A percentile compares a stretch with the other conserved stretches of the same genome.
Evolutionary conservation across 2,888 invertebrate species (phyloP).

Genomic region (Hirtodrosophila confusa): DNA sequence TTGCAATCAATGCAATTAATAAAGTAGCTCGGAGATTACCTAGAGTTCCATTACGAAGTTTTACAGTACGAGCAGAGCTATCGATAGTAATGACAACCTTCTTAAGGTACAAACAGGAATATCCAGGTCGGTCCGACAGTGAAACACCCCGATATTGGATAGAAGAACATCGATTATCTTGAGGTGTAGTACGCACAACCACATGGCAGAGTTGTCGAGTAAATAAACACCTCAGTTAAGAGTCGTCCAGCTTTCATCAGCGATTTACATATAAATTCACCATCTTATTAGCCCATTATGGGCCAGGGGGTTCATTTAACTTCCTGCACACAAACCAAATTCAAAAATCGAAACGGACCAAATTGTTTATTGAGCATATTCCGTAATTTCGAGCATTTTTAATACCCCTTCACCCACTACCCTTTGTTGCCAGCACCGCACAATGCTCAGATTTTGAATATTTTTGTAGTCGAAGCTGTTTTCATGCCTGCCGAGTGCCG

Average conservation of each 20-base stretch:
- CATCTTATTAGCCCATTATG: constrained; percentile 12
- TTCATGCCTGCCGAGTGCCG: constrained; percentile 49
- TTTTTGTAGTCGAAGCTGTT: constrained; percentile 49
- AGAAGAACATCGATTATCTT: too few relatives aligned
- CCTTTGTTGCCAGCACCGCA: constrained; percentile 18
- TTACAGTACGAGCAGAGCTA: too few relatives aligned
- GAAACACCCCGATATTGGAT: too few relatives aligned
- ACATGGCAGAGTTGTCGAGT: too few relatives aligned
- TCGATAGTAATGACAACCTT: too few relatives aligned
- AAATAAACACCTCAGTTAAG: too few relatives aligned
- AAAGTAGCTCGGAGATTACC: too few relatives aligned
- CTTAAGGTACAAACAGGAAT: too few relatives aligned
- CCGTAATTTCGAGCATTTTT: constrained; percentile 25
- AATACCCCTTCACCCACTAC: neutral
- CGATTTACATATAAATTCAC: neutral
- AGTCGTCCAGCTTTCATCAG: neutral
- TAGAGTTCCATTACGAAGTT: too few relatives aligned
- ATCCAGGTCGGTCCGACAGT: too few relatives aligned
- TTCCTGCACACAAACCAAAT: constrained; percentile 9
- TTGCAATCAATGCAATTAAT: too few relatives aligned
- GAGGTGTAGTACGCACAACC: too few relatives aligned
- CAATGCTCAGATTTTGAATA: constrained; percentile 45
- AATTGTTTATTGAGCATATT: constrained; percentile 54
- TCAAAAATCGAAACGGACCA: constrained; percentile 25
- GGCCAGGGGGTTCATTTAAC: constrained; percentile 7